Evolutionary conservation across 1,140 invertebrate genomes (phyloP).

Genomic region (Drosophila persimilis): DNA sequence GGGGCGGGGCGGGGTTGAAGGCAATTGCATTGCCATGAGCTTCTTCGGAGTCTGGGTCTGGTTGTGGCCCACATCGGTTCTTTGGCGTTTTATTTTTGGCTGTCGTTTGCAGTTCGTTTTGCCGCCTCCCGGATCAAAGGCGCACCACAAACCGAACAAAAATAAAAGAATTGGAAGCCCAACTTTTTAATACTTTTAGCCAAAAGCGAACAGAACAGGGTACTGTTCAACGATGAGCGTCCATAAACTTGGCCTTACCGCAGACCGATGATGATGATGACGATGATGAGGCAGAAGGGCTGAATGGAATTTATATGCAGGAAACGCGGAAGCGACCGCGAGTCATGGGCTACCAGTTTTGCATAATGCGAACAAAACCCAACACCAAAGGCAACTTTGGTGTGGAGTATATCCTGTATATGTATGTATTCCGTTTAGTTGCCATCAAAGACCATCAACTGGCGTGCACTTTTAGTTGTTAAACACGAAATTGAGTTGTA

Average conservation of each 20-base stretch:
- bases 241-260: slow-evolving; percentile 49
- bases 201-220: slow-evolving; percentile 22
- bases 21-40: slow-evolving; percentile 42
- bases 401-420: background rate
- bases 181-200: slow-evolving; percentile 68
- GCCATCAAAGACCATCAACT: slow-evolving; percentile 10
- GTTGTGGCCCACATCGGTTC: slow-evolving; percentile 15
- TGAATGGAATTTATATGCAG: slow-evolving; percentile 62
- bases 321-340: slow-evolving; percentile 27
- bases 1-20: background rate
- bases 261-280: slow-evolving; percentile 13
- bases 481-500: slow-evolving; percentile 54
- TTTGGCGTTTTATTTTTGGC: slow-evolving; percentile 8
- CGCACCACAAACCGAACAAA: background rate
- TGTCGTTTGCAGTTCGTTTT: slow-evolving; percentile 9
- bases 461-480: slow-evolving; percentile 49
- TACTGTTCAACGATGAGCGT: background rate
- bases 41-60: background rate
- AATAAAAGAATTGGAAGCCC: slow-evolving; percentile 23
- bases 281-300: slow-evolving; percentile 18
- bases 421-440: slow-evolving; percentile 1
- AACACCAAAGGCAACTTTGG: slow-evolving; percentile 2
- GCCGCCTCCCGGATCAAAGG: slow-evolving; percentile 53
- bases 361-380: slow-evolving; percentile 30
- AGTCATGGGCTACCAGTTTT: slow-evolving; percentile 28